Base-by-base conservation (phyloP, 2,888 invertebrate genomes). In the Spilosoma lubricipeda region DNA sequence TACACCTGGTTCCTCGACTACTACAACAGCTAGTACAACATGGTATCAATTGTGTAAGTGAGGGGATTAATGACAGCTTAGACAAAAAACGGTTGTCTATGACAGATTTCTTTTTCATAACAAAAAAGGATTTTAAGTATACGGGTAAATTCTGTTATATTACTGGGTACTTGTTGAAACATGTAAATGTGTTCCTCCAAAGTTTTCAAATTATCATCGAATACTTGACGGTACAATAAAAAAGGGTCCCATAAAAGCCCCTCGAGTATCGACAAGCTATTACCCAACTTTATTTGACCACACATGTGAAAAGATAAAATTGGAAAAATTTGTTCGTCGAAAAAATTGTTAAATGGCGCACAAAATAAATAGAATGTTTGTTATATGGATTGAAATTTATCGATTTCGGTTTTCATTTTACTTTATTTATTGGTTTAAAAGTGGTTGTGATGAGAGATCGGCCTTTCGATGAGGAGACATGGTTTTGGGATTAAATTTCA, bases 221-320 rank as follows among this genome's bases (percentile, higher is more conserved):
- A 74, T 79, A 73, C 80, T 84, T 84, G 82, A 84, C 78, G 78
- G 42, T 69, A 69, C 74, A 74, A 72, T 52, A 52, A 23, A 52
- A 20, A 48, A 48, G 48, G 48, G 4, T 48, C 52, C 52, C 52
- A n/a, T 83, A 80, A 82, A 84, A 72, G 66, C 72, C 75, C 65
- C 74, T 75, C 75, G 76, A 80, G 71, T 75, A 71, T 75, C 66
- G 67, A 82, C 77, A 82, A 84, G 76, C 73, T 75, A 84, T 80
- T 75, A 70, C 77, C 68, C 74, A 42, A 78, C 80, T 84, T 84
- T 78, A 82, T 84, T 77, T 74, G 76, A 59, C 73, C 70, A 33
- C 65, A 66, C 75, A 76, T 77, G 73, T 77, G 81, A 70, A 70
- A 77, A 66, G 77, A 77, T 78, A 78, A 77, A 82, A 77, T 77